Percentiles rank a stretch among this genome's conserved stretches.
Conservation (phyloP, 2,888 invertebrate species). For the Cacoxenus indagator region DNA sequence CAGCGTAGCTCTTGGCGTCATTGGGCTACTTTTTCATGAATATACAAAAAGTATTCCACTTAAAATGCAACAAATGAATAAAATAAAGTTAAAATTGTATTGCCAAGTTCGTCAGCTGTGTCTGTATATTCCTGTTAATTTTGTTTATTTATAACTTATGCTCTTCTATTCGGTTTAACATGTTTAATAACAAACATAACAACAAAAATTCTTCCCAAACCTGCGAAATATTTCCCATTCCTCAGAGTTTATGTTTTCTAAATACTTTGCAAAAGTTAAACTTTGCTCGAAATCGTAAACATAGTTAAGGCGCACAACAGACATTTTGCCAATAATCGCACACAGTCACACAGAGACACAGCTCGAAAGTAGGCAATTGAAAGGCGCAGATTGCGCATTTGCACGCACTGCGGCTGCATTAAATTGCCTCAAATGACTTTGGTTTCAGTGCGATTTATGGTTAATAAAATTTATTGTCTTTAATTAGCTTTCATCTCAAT, state of each 20-base stretch:
- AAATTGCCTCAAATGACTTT: background rate
- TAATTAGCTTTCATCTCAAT: constrained; percentile 11
- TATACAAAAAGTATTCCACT: background rate
- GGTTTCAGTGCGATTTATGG: background rate
- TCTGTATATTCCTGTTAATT: background rate
- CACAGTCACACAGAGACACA: background rate
- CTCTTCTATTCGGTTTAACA: background rate
- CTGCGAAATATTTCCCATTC: too few relatives aligned
- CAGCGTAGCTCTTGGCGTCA: background rate
- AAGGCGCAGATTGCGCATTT: background rate
- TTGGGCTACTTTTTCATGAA: background rate
- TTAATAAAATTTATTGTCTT: constrained; percentile 15
- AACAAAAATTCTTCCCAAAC: background rate
- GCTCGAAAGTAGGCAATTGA: background rate
- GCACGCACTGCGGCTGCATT: background rate
- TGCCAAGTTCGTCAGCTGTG: background rate
- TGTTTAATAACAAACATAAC: background rate
- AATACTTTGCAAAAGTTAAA: background rate
- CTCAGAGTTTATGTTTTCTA: background rate
- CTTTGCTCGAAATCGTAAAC: background rate
- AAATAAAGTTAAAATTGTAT: background rate
- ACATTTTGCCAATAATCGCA: background rate
- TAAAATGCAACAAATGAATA: background rate
- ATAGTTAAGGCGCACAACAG: too few relatives aligned
- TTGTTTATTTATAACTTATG: background rate